Evolutionary conservation across 2,113 vertebrate genomes (phyloP).

Genomic region (Pygoscelis adeliae): DNA sequence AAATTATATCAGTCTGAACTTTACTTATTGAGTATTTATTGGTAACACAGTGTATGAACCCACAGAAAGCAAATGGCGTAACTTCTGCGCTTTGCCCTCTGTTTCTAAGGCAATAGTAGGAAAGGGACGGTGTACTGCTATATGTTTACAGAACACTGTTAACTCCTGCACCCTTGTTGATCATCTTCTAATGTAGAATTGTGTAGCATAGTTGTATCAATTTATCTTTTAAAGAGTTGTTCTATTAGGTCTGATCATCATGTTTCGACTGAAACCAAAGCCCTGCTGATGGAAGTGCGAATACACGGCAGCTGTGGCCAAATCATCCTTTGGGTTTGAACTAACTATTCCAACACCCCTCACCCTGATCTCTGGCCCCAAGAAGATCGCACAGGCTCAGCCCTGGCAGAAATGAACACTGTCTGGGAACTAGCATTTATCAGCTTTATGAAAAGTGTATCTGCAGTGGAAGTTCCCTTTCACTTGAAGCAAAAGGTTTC

Average conservation of each 20-base stretch:
- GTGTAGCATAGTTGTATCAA: neutral
- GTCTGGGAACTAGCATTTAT: neutral
- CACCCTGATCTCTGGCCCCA: neutral
- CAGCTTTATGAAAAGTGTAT: neutral
- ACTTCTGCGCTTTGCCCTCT: neutral
- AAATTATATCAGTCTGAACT: neutral
- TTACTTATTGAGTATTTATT: neutral
- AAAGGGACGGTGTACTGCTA: neutral
- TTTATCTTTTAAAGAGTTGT: neutral
- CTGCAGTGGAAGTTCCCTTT: neutral
- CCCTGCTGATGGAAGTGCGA: neutral
- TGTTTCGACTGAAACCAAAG: neutral
- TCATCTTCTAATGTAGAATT: neutral
- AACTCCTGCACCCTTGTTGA: neutral
- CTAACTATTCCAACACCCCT: neutral
- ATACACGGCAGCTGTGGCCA: fast-evolving
- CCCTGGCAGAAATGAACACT: neutral
- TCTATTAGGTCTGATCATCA: neutral
- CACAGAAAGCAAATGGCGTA: neutral
- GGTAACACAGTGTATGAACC: neutral
- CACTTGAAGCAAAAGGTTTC: neutral
- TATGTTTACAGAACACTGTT: neutral
- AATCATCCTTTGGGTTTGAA: neutral
- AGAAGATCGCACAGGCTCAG: neutral
- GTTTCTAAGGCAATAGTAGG: neutral